Evolutionary conservation across 2,888 invertebrate genomes (phyloP), one percentile per base, ranked within the genome.

Genomic region (Flexamia atlantica): DNA sequence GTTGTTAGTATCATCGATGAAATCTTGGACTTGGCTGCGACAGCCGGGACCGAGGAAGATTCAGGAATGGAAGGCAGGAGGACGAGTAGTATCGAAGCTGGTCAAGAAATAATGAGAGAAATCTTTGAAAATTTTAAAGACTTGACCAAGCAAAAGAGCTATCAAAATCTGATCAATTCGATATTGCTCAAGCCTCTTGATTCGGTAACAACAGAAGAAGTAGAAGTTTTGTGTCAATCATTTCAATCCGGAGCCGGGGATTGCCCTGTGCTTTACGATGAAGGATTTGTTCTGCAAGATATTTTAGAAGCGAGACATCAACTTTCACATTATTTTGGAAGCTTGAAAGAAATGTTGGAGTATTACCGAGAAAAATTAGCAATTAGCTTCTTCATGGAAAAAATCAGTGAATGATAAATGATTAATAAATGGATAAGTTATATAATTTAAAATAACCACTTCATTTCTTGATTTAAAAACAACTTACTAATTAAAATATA

Each of bases 261-360:
- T 12, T 76, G 76, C 28, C 76, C 76, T 0, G 28, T 76, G 1
- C 50, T 76, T 0, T n/a, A n/a, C 17, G n/a, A 28, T 7, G 76
- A 76, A 76, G 76, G 36, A 14, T 42, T 76, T 17, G 28, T 46
- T 17, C 28, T 76, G 25, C 42, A 76, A 50, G 76, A 76, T 76
- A 23, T 76, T 50, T 28, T 76, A 7, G 76, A 76, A 50, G 76
- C 76, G 14, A 50, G 76, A 72, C 72, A 72, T 72, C 72, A 72
- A 17, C 72, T 72, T 72, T 72, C 72, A 72, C 72, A 72, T 72
- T 72, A 72, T n/a, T 72, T 72, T 28, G 14, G 4, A 1, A 72
- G 40, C 40, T 42, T 72, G 14, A 72, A 23, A 72, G 72, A 72
- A 72, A 40, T 72, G 72, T 20, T 72, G 30, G 20, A 17, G 20